Evolutionary conservation across 1,140 invertebrate species (phyloP).

Genomic region (Calliphora vicina): DNA sequence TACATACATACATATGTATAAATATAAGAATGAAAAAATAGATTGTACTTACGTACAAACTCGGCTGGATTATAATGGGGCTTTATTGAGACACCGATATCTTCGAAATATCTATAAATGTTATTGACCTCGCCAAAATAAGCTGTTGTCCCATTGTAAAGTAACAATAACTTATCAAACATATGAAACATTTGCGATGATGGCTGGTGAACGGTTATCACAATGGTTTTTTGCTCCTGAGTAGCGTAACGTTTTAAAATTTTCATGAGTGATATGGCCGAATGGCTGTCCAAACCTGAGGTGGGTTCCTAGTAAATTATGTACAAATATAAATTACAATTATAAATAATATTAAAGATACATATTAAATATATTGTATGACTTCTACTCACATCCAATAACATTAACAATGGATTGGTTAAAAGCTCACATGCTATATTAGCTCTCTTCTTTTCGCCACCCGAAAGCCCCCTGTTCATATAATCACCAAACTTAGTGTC

Average conservation of each 20-base stretch:
- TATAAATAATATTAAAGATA: not conserved
- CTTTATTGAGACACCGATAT: constrained; percentile 76
- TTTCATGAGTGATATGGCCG: constrained; percentile 78
- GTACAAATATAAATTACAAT: not conserved
- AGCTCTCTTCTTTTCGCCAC: constrained; percentile 86
- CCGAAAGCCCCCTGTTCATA: constrained; percentile 80
- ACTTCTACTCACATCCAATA: constrained; percentile 81
- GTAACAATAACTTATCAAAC: constrained; percentile 82
- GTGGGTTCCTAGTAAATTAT: constrained; percentile 78
- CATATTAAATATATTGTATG: too few species aligned
- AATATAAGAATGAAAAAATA: too few species aligned
- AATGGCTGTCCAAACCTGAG: constrained; percentile 85
- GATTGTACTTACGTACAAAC: constrained; percentile 77
- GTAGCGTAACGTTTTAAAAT: constrained; percentile 79
- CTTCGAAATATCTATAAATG: constrained; percentile 80
- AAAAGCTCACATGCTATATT: constrained; percentile 88
- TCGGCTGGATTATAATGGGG: constrained; percentile 88
- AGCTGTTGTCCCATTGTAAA: constrained; percentile 80
- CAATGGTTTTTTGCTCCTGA: constrained; percentile 81
- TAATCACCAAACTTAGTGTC: constrained; percentile 86
- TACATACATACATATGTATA: too few species aligned
- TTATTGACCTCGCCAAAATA: constrained; percentile 82
- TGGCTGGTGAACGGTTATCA: constrained; percentile 86
- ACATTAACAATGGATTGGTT: constrained; percentile 83
- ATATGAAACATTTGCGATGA: constrained; percentile 89